Conservation (phyloP, 2,797 vertebrate genomes). For the Etheostoma nigrum region DNA sequence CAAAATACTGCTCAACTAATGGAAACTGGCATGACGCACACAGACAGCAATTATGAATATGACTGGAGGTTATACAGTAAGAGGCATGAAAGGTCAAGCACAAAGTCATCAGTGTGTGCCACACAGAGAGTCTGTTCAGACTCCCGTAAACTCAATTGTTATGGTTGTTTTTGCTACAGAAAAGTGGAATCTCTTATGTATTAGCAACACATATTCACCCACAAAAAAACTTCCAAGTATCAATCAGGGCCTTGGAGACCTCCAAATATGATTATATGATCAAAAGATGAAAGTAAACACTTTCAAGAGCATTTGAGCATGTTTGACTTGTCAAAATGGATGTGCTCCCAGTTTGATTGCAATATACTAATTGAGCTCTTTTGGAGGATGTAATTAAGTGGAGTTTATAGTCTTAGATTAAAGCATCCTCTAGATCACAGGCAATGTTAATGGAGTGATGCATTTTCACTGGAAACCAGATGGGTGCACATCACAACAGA, state of each 20-base stretch:
- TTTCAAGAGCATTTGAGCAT: conserved; percentile 71
- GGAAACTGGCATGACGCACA: conserved; percentile 48
- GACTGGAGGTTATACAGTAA: conserved; percentile 63
- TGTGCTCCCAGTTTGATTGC: conserved; percentile 82
- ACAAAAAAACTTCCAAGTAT: conserved; percentile 42
- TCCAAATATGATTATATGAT: conserved; percentile 66
- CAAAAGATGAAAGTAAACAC: conserved; percentile 72
- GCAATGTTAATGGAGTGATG: conserved; percentile 87
- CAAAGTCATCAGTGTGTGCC: conserved; percentile 71
- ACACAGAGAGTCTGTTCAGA: conserved; percentile 72
- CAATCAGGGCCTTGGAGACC: conserved; percentile 39
- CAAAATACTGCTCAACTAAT: conserved; percentile 51
- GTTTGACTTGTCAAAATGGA: conserved; percentile 78
- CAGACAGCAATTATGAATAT: conserved; percentile 67
- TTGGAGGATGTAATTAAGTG: conserved; percentile 88
- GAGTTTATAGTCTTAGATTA: conserved; percentile 90
- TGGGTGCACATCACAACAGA: conserved; percentile 82
- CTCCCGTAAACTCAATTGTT: conserved; percentile 54
- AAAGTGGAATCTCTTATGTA: conserved; percentile 45
- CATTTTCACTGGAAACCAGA: conserved; percentile 87
- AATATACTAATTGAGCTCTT: conserved; percentile 83
- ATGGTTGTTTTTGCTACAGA: conserved; percentile 53
- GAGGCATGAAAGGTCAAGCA: conserved; percentile 75
- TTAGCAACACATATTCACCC: conserved; percentile 51
- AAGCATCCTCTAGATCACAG: conserved; percentile 88